Evolutionary conservation across 2,888 invertebrate genomes (phyloP), one percentile per base, ranked within the genome.

Genomic region (Scaptomyza caliginosa): DNA sequence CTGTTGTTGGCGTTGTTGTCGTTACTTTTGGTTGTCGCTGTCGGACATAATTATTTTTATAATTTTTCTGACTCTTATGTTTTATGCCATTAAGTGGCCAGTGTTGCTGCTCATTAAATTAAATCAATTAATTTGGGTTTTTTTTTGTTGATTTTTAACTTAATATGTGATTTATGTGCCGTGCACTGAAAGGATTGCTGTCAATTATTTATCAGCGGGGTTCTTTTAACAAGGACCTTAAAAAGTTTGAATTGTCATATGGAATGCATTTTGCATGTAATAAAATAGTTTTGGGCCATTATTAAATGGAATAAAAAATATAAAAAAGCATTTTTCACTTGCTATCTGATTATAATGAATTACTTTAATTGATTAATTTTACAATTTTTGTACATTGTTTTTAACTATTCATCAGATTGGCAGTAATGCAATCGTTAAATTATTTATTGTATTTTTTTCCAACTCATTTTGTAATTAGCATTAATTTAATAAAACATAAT

Each of bases 11-110:
- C 0, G 28, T 28, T 32, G 16, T 21, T 24, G 24, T 24, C 45
- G 36, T n/a, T n/a, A n/a, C n/a, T n/a, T n/a, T n/a, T 19, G 4
- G 26, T 13, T 38, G 23, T 42, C 58, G 77, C 50, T 56, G 60
- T 50, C 57, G 49, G 81, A n/a, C 81, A 68, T 81, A 74, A 84
- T 79, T 81, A 70, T 79, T 73, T 83, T 78, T 50, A 62, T 75
- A 75, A 62, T 64, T 67, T 75, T 82, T 56, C 65, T 74, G 71
- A 39, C 36, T 38, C 5, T 56, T 38, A 43, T 39, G 36, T 42
- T 23, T 21, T 45, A 54, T 45, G 36, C 32, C 56, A 42, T 42
- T 69, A 68, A 83, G 70, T 70, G 67, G 51, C 67, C 36, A 39
- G 49, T 51, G 34, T 19, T 30, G 39, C 43, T 36, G 49, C 59